Evolutionary conservation across 2,797 vertebrate genomes (phyloP).

Genomic region (Pangasius sanitwongsei): DNA sequence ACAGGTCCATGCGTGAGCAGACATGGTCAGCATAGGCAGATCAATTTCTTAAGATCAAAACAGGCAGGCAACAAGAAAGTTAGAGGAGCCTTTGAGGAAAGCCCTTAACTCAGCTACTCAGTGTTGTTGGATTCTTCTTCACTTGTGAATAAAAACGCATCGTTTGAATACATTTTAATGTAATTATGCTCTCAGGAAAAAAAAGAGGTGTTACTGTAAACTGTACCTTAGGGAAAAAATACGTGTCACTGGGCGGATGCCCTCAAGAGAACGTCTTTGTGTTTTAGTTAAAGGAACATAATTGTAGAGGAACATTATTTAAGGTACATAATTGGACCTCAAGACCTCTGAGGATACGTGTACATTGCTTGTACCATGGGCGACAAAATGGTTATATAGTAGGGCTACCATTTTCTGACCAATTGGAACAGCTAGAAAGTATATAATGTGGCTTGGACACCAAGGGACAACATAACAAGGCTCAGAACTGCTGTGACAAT

Average conservation of each 20-base stretch:
- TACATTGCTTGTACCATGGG: neutral
- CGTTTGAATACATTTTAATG: neutral
- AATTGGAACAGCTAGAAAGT: neutral
- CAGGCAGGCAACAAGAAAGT: neutral
- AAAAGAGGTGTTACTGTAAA: neutral
- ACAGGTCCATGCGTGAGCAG: neutral
- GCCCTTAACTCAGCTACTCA: neutral
- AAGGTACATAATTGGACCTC: neutral
- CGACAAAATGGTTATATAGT: neutral
- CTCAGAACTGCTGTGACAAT: neutral
- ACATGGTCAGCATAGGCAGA: neutral
- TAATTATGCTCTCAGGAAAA: neutral
- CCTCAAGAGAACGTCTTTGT: neutral
- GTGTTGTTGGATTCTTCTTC: neutral
- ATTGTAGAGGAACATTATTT: neutral
- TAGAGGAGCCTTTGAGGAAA: neutral
- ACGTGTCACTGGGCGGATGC: neutral
- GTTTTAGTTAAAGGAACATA: neutral
- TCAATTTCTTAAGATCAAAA: neutral
- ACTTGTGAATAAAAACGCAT: neutral
- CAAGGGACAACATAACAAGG: neutral
- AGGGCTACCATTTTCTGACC: neutral
- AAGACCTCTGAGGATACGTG: no score
- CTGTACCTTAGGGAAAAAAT: neutral
- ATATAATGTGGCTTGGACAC: neutral